These are phyloP conservation scores for Uria aalge DNA, from an alignment of 2,113 vertebrate genomes.

Conservation along the genomic window DNA sequence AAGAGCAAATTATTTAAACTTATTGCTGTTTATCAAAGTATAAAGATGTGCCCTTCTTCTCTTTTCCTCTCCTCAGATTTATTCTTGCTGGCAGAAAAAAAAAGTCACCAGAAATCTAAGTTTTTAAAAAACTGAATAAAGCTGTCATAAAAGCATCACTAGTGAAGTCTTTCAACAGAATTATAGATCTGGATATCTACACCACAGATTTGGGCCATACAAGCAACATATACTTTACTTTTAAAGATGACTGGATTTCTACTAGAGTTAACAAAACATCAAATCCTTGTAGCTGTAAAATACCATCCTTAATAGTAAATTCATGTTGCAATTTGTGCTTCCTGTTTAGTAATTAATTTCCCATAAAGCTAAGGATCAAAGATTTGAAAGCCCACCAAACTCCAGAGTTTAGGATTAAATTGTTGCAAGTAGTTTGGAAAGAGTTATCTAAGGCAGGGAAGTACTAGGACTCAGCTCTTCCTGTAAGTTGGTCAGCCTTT, in stretches of 20 bases:
- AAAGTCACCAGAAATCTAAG: not conserved
- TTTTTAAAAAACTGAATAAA: not conserved
- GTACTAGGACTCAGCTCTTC: constrained; percentile 6
- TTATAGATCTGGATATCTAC: not conserved
- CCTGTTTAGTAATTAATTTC: not conserved
- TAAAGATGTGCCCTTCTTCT: not conserved
- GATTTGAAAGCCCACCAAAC: not conserved
- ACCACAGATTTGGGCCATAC: not conserved
- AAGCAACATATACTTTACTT: not conserved
- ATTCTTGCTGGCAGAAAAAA: not conserved
- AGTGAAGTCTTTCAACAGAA: not conserved
- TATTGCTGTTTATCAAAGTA: not conserved
- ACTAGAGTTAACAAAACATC: not conserved
- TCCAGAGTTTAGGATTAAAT: not conserved
- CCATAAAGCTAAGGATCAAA: not conserved
- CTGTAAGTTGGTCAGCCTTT: constrained; percentile 22
- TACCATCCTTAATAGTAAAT: not conserved
- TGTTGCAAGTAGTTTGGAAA: constrained; percentile 15
- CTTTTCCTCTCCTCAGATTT: not conserved
- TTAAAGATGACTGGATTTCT: not conserved
- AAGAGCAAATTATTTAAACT: not conserved
- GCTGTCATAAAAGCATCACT: not conserved
- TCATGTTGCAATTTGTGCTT: not conserved
- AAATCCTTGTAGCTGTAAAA: not conserved
- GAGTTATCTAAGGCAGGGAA: constrained; percentile 1